Evolutionary conservation across 2,113 vertebrate genomes (phyloP).

Genomic region (Tyto alba): DNA sequence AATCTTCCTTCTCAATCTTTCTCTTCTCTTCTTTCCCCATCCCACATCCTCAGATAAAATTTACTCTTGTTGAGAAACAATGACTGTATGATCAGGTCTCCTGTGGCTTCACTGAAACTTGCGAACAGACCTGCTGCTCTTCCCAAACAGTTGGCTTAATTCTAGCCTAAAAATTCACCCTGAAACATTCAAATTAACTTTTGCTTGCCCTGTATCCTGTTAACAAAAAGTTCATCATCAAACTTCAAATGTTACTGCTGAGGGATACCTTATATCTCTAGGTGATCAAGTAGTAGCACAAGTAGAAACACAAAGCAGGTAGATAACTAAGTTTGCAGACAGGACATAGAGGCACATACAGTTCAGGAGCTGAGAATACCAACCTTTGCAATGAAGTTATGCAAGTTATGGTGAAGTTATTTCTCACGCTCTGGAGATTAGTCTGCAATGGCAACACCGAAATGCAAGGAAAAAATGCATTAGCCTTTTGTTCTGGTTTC

Average conservation of each 20-base stretch:
- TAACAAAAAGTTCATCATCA: not conserved
- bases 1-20: not conserved
- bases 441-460: not conserved
- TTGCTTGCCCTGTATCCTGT: not conserved
- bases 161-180: not conserved
- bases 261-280: not conserved
- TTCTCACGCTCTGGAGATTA: not conserved
- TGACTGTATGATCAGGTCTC: not conserved
- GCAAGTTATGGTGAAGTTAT: not conserved
- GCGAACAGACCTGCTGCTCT: not conserved
- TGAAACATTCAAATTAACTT: not conserved
- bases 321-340: not conserved
- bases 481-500: not conserved
- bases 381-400: not conserved
- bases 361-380: not conserved
- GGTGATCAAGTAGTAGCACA: not conserved
- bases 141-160: not conserved
- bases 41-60: not conserved
- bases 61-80: not conserved
- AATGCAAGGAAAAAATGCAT: not conserved
- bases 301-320: not conserved
- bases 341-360: not conserved
- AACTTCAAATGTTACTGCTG: not conserved
- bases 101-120: not conserved
- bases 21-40: not conserved